Base-by-base conservation (phyloP, 2,888 invertebrate genomes). In the Boloria euphrosyne region DNA sequence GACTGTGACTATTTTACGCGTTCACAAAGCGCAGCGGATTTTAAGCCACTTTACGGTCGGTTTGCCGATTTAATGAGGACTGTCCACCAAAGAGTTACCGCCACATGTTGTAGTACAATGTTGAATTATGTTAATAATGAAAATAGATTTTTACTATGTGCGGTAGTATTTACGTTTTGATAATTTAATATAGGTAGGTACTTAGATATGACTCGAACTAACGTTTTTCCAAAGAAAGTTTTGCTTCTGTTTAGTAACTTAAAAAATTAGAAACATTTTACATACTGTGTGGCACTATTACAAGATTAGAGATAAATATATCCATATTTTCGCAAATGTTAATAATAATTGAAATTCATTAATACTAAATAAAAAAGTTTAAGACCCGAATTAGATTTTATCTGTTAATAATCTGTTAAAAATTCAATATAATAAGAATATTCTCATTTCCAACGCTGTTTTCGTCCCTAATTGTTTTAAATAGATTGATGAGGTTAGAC, bases 1-100 rank as follows among this genome's bases (percentile, higher is more conserved):
- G 59, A 38, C 46, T 27, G 31, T 59, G 49, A 50, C 49, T 59
- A 49, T 59, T 59, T 59, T 59, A 50, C 59, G 47, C 49, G 59
- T 49, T 50, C 17, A 59, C 59, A 59, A 59, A 59, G 59, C n/a
- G 49, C 47, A 59, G 59, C 49, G 59, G 59, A 49, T 59, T 59
- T 59, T 59, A 59, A 50, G 59, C 49, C 38, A 59, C 13, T 59
- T 50, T 59, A 59, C 59, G 59, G 59, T 50, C 49, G 59, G 49
- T 50, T 50, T 59, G 49, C 49, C 59, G 59, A 31, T 59, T 59
- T 50, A 59, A 50, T 59, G 49, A 59, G 27, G 59, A 59, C 47
- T 50, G 38, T 38, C 47, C 59, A 17, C 59, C 38, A 50, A 49
- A 59, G 10, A 50, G 49, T 16, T 17, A 59, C 31, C 49, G n/a